A percentile compares a stretch with the other conserved stretches of the same genome.
phyloP scores from a whole-genome alignment of 2,113 vertebrate genomes.

The Caracal caracal region DNA sequence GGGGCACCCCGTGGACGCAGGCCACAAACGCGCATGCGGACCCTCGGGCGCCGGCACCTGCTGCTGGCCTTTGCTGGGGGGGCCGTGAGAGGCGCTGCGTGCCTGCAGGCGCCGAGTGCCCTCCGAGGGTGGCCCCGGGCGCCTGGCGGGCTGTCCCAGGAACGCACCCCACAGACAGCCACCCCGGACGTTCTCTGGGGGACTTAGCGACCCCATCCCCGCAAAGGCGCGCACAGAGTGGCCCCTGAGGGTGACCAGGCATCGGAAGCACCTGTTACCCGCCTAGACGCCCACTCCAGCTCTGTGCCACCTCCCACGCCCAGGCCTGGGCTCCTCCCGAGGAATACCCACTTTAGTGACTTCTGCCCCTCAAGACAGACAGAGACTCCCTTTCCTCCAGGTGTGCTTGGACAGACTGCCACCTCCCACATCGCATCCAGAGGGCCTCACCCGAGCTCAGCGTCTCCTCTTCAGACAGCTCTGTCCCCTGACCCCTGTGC shows the following conservation, averaged over 20 bases:
- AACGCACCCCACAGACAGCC: too few species aligned
- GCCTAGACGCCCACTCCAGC: background rate
- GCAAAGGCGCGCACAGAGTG: background rate
- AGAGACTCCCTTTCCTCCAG: background rate
- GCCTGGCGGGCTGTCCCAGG: background rate
- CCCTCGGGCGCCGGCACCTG: background rate
- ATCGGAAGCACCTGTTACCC: background rate
- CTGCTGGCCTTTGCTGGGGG: background rate
- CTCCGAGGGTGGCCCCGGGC: background rate
- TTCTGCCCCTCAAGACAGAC: background rate
- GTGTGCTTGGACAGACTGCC: background rate
- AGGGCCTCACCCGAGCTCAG: background rate
- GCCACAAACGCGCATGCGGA: constrained; percentile 58
- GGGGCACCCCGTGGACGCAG: background rate
- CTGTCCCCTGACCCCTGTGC: background rate
- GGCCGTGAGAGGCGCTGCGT: background rate
- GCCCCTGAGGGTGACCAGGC: background rate
- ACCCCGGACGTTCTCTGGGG: background rate
- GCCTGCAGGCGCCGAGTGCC: background rate
- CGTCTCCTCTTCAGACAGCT: background rate
- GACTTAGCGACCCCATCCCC: background rate
- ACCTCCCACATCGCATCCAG: background rate
- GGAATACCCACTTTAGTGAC: background rate
- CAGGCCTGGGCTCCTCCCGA: background rate
- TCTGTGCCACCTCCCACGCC: background rate